Base-by-base conservation (phyloP, 2,113 vertebrate species). In the Pardalotus punctatus region DNA sequence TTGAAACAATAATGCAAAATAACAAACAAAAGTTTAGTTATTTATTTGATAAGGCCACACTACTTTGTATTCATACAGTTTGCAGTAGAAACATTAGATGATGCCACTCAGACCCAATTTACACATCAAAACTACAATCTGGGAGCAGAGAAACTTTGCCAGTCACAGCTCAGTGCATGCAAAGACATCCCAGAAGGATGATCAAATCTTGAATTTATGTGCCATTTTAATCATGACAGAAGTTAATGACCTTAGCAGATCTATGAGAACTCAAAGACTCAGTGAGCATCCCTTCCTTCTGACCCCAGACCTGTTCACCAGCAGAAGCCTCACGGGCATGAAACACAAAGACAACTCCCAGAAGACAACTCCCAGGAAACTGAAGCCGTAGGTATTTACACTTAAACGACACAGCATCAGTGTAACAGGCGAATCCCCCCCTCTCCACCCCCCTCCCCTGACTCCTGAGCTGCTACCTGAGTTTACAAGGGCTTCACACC, bases 311-410 rank as follows among this genome's bases (percentile, higher is more conserved):
- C 33, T 23, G 23, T 3, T 17, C 82, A 31, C 15, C 62, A 69
- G 56, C n/a, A 6, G 3, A 9, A 48, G 16, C 35, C 35, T 20
- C 16, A 62, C 27, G n/a, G 24, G 22, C 8, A 74, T 0, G 0
- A 53, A 47, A 45, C 22, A 51, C 2, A 0, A 28, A 35, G 27
- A 22, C 18, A 48, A 27, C 12, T 29, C n/a, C 6, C 43, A 72
- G 7, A 2, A 10, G 23, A 31, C 48, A 33, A 40, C n/a, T 36
- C 28, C 36, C 24, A 18, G 13, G 24, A 74, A 77, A 71, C 6
- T 4, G 8, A 16, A 23, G 24, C 27, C 50, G 67, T 3, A 21
- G 22, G 13, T 12, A 16, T 35, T 53, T 8, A 31, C 57, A 43
- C 11, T 8, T 3, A 19, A 54, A 43, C 14, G 14, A 38, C 3